phyloP scores from a whole-genome alignment of 2,113 vertebrate species.

The Phalacrocorax carbo region DNA sequence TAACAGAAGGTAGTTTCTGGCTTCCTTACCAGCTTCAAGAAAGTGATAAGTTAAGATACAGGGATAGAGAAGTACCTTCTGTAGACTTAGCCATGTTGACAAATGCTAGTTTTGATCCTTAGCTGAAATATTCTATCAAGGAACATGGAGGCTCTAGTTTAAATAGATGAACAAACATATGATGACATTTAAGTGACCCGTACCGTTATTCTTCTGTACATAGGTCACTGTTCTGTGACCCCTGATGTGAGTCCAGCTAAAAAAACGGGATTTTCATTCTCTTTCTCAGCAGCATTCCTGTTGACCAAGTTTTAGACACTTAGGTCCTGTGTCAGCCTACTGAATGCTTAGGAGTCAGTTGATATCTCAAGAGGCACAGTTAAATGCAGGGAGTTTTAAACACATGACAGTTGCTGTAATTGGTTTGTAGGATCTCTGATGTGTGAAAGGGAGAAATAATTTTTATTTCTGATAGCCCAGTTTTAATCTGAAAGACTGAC shows the following conservation, averaged over 20 bases:
- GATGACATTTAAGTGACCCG: background rate
- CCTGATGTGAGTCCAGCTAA: background rate
- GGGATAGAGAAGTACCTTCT: background rate
- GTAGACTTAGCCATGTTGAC: background rate
- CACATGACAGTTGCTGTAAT: background rate
- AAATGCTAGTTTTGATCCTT: background rate
- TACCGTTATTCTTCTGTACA: background rate
- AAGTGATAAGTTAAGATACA: background rate
- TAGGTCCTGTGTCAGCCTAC: background rate
- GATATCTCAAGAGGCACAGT: background rate
- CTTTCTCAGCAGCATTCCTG: background rate
- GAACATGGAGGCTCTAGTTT: background rate
- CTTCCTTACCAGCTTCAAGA: background rate
- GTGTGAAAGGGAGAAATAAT: background rate
- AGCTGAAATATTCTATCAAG: accelerated
- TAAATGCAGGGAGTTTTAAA: background rate
- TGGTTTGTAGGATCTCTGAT: background rate
- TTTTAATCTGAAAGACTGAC: background rate
- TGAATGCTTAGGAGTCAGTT: background rate
- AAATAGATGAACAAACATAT: background rate
- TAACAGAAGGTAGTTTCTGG: background rate
- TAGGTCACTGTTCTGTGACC: background rate
- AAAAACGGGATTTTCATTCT: background rate
- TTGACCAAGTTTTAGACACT: background rate
- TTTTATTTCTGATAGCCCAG: background rate